Conservation (phyloP, 2,797 vertebrate species). For the Rhynchotus rufescens region DNA sequence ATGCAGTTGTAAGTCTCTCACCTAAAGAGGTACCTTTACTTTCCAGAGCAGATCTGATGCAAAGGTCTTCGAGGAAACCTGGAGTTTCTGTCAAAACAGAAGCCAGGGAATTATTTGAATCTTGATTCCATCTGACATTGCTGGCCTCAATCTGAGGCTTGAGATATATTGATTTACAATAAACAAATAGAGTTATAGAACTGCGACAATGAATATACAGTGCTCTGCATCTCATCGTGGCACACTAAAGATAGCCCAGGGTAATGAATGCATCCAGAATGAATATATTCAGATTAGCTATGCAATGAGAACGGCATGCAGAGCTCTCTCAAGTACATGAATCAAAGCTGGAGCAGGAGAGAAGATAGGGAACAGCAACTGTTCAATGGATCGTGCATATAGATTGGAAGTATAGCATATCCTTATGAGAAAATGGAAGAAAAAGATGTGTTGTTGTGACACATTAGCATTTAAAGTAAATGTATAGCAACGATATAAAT, state of each 20-base stretch:
- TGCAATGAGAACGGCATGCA: slow-evolving; percentile 11
- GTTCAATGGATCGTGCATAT: neutral
- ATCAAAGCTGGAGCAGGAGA: neutral
- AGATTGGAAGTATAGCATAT: neutral
- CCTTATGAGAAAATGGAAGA: neutral
- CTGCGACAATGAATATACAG: neutral
- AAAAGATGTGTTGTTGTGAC: slow-evolving; percentile 8
- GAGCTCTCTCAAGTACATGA: neutral
- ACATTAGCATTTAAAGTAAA: slow-evolving; percentile 13
- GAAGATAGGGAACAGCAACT: neutral
- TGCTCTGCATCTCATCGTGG: neutral
- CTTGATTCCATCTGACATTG: neutral
- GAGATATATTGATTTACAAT: slow-evolving; percentile 28
- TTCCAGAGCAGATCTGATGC: neutral
- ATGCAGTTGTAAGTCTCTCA: slow-evolving; percentile 33
- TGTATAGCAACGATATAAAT: slow-evolving; percentile 3
- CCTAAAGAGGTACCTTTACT: neutral
- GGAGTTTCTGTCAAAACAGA: slow-evolving; percentile 18
- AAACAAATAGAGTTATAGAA: slow-evolving; percentile 18
- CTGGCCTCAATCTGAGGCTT: neutral
- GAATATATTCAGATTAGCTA: slow-evolving; percentile 18
- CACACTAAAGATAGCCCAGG: neutral
- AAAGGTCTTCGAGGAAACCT: slow-evolving; percentile 32
- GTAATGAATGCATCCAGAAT: slow-evolving; percentile 12
- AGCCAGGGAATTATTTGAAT: neutral